A percentile compares a stretch with the other conserved stretches of the same genome.
phyloP scores from a whole-genome alignment of 2,888 invertebrate genomes.

The Cremastinae sp. region DNA sequence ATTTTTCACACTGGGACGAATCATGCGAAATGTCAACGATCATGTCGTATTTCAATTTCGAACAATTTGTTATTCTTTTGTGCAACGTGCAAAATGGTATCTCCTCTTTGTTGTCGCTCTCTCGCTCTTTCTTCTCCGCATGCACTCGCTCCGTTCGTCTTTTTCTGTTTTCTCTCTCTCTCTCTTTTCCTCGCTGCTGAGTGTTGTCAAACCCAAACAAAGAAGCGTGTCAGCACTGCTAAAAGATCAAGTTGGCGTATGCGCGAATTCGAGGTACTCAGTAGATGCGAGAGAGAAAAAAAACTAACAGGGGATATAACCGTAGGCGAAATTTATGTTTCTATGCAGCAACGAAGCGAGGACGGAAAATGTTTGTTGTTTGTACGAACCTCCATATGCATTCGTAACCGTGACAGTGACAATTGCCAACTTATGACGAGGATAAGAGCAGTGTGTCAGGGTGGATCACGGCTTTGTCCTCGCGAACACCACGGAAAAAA shows the following conservation, averaged over 20 bases:
- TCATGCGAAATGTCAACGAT: not conserved
- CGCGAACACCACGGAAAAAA: conserved; percentile 75
- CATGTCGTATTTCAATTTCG: not conserved
- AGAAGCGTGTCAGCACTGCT: conserved; percentile 54
- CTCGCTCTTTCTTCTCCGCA: conserved; percentile 8
- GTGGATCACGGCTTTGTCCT: conserved; percentile 75
- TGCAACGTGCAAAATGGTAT: conserved; percentile 66
- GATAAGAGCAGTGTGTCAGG: conserved; percentile 66
- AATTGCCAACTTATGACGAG: conserved; percentile 68
- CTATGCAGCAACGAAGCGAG: conserved; percentile 7
- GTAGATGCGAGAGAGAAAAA: conserved; percentile 10
- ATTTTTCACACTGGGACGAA: not conserved
- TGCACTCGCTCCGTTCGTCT: conserved; percentile 1
- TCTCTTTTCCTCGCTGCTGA: conserved; percentile 17
- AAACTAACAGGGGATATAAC: not conserved
- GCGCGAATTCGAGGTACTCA: conserved; percentile 16
- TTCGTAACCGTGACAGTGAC: conserved; percentile 75
- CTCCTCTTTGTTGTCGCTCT: conserved; percentile 56
- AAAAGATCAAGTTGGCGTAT: conserved; percentile 32
- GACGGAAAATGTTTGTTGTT: conserved; percentile 47
- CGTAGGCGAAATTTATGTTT: not conserved
- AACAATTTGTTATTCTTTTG: conserved; percentile 27
- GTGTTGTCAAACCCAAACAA: conserved; percentile 67
- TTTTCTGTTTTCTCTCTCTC: conserved; percentile 53
- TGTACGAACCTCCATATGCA: conserved; percentile 78